These are phyloP conservation scores for Streblospio benedicti DNA, from an alignment of 1,140 invertebrate genomes.

Conservation along the genomic window DNA sequence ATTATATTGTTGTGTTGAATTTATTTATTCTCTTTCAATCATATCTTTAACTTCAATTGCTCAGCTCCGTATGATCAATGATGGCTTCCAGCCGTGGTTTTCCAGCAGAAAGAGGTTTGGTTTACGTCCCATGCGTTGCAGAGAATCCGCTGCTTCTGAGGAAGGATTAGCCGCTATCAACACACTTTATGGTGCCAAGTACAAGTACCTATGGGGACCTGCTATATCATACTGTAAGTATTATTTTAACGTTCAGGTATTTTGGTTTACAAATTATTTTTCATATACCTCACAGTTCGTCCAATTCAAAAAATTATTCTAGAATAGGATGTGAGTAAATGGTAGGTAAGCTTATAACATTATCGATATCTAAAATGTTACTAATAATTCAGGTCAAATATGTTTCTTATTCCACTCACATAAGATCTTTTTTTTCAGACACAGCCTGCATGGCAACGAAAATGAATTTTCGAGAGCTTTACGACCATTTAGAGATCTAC, in stretches of 20 bases:
- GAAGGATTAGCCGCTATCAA: slow-evolving; percentile 43
- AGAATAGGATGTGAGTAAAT: too few species aligned
- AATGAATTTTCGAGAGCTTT: slow-evolving; percentile 43
- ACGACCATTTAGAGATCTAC: slow-evolving; percentile 39
- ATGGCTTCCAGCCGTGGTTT: slow-evolving; percentile 46
- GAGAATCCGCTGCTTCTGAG: slow-evolving; percentile 35
- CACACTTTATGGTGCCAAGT: slow-evolving; percentile 37
- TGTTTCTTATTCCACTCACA: too few species aligned
- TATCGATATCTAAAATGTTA: too few species aligned
- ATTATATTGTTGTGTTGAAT: too few species aligned
- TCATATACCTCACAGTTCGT: too few species aligned
- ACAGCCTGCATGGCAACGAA: slow-evolving; percentile 41
- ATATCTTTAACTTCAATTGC: slow-evolving; percentile 20
- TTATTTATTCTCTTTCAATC: too few species aligned
- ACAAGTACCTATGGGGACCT: slow-evolving; percentile 34
- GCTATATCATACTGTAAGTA: slow-evolving; percentile 43
- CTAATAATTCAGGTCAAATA: too few species aligned
- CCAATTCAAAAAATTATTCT: too few species aligned
- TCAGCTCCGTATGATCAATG: slow-evolving; percentile 41
- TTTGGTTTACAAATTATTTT: neutral
- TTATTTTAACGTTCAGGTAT: neutral
- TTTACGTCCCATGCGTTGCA: slow-evolving; percentile 25
- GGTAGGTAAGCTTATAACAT: too few species aligned
- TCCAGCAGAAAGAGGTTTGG: slow-evolving; percentile 38
- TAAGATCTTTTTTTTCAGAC: slow-evolving; percentile 25